phyloP scores from a whole-genome alignment of 2,797 vertebrate genomes.

The Pantherophis alleghaniensis region DNA sequence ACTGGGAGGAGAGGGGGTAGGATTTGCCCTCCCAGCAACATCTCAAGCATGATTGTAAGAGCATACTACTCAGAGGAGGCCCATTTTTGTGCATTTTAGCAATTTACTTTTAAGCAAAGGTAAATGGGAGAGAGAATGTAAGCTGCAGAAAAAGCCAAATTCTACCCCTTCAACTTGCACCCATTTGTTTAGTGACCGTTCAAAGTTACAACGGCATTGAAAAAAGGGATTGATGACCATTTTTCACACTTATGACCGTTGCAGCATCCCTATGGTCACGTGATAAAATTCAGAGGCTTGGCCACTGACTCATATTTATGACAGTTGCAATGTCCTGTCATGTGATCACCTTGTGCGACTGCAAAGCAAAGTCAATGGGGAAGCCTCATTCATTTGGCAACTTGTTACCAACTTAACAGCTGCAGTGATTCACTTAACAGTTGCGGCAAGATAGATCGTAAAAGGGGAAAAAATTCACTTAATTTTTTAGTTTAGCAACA shows the following conservation, averaged over 20 bases:
- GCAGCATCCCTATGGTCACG: neutral
- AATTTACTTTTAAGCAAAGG: neutral
- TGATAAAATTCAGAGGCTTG: neutral
- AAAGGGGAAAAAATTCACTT: neutral
- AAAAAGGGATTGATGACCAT: neutral
- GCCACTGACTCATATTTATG: neutral
- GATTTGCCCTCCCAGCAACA: neutral
- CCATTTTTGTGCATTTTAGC: neutral
- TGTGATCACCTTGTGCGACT: neutral
- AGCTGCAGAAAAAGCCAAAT: neutral
- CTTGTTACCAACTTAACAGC: neutral
- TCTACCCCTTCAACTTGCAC: neutral
- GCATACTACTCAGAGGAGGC: neutral
- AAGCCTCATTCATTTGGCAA: neutral
- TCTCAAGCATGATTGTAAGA: neutral
- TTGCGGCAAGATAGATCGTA: neutral
- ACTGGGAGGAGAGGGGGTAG: too few relatives aligned
- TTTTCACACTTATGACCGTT: neutral
- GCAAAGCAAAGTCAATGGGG: neutral
- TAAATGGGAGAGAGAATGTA: neutral
- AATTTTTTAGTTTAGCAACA: too few relatives aligned
- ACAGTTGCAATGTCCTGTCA: neutral
- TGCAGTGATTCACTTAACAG: neutral
- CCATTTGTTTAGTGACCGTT: neutral
- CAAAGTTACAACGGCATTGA: neutral